Conservation (phyloP, 2,888 invertebrate genomes). For the Eueremaeus valkanovi region DNA sequence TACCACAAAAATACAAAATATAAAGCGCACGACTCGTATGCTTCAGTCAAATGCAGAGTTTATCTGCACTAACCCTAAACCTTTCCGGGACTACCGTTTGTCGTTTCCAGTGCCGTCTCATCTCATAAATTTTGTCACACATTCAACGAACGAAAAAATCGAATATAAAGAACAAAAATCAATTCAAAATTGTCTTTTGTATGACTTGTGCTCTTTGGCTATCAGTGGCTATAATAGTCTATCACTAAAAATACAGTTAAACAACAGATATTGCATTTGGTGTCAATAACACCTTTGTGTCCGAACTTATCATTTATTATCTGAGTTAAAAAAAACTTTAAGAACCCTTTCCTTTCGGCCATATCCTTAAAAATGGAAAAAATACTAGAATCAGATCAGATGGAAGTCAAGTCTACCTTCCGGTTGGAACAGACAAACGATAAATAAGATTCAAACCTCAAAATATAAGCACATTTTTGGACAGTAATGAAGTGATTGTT, state of each 20-base stretch:
- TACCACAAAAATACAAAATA: constrained; percentile 13
- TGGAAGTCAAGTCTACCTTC: not conserved
- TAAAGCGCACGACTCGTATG: not conserved
- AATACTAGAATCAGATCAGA: too few relatives aligned
- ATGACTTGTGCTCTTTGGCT: too few relatives aligned
- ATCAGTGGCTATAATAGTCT: too few relatives aligned
- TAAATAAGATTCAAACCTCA: too few relatives aligned
- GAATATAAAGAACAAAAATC: not conserved
- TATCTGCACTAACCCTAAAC: constrained; percentile 3
- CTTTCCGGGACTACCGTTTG: constrained; percentile 20
- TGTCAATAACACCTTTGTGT: not conserved
- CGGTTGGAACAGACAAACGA: not conserved
- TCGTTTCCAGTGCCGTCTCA: not conserved
- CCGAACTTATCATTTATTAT: too few relatives aligned
- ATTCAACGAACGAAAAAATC: not conserved
- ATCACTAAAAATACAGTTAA: not conserved
- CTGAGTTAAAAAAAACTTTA: too few relatives aligned
- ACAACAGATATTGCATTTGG: not conserved
- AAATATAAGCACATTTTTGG: too few relatives aligned
- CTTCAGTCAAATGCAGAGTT: not conserved
- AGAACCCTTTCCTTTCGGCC: not conserved
- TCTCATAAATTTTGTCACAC: constrained; percentile 20
- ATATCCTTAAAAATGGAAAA: too few relatives aligned
- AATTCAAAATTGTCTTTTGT: not conserved
- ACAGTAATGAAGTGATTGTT: too few relatives aligned